Percentiles rank a stretch among this genome's conserved stretches.
These are phyloP conservation scores for Gymnothorax reevesii DNA, from an alignment of 2,797 vertebrate species.

Conservation along the genomic window DNA sequence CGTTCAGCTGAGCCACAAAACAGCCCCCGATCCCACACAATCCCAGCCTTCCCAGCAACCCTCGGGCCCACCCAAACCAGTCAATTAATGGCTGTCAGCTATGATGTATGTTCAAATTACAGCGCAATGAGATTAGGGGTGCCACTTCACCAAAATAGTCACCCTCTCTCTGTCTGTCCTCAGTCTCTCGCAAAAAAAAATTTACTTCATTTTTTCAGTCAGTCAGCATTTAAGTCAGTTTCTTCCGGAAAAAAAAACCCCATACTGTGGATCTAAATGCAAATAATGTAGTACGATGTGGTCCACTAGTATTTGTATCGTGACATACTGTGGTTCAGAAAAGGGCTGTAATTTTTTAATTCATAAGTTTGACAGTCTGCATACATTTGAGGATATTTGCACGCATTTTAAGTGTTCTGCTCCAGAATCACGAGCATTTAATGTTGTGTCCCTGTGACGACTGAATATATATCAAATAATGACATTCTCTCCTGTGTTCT, in stretches of 20 bases:
- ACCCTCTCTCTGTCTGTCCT: not conserved
- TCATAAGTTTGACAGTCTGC: no score
- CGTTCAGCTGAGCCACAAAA: not conserved
- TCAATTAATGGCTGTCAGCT: not conserved
- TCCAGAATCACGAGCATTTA: not conserved
- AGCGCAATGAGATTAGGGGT: not conserved
- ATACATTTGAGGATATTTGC: no score
- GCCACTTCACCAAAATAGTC: not conserved
- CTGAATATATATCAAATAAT: not conserved
- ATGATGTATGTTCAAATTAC: conserved; percentile 1
- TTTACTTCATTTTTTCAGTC: no score
- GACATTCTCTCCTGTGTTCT: not conserved
- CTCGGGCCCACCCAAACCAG: not conserved
- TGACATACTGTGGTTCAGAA: no score
- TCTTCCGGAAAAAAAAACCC: no score
- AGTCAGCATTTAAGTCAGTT: no score
- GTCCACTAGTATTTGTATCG: no score
- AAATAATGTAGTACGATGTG: no score
- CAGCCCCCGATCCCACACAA: not conserved
- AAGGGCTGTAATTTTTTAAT: no score
- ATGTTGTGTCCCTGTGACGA: not conserved
- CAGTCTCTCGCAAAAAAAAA: not conserved
- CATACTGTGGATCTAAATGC: no score
- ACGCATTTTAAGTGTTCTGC: not conserved
- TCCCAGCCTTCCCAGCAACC: not conserved